Percentiles rank a stretch among this genome's conserved stretches.
Evolutionary conservation across 2,888 invertebrate species (phyloP).

Genomic region (Polydrusus pterygomalis): DNA sequence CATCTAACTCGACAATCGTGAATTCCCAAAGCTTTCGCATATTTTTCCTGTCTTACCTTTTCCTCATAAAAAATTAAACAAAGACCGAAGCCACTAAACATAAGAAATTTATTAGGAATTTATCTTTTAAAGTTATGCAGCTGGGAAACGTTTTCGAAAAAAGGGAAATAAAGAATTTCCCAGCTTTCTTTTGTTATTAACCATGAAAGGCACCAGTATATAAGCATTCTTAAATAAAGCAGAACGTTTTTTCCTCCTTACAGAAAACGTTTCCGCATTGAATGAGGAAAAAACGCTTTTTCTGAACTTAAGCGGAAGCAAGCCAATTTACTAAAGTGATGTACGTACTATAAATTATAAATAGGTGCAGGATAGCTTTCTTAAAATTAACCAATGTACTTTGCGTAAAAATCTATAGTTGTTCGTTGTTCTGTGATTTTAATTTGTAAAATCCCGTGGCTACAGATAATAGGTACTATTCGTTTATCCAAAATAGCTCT

Average conservation of each 20-base stretch:
- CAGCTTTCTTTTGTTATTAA: conserved; percentile 35
- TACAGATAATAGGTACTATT: too few species aligned
- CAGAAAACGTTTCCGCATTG: conserved; percentile 26
- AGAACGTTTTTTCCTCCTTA: conserved; percentile 31
- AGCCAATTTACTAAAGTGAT: conserved; percentile 38
- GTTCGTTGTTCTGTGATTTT: not conserved
- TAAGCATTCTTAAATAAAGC: conserved; percentile 45
- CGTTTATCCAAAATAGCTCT: too few species aligned
- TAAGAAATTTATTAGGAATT: conserved; percentile 19
- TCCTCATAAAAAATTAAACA: conserved; percentile 25
- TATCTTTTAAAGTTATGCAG: conserved; percentile 28
- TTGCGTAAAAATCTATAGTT: not conserved
- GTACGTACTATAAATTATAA: conserved; percentile 16
- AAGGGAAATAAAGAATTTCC: conserved; percentile 22
- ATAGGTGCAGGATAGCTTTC: not conserved
- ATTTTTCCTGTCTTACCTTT: conserved; percentile 4
- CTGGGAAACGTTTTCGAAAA: conserved; percentile 7
- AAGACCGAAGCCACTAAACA: conserved; percentile 13
- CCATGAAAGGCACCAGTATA: conserved; percentile 36
- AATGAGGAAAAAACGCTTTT: conserved; percentile 19
- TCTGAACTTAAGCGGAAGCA: conserved; percentile 18
- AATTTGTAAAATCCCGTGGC: too few species aligned
- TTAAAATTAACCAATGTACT: not conserved
- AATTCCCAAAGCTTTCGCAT: not conserved
- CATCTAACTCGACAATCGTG: conserved; percentile 14